A percentile compares a stretch with the other conserved stretches of the same genome.
Conservation (phyloP, 2,797 vertebrate species). For the Acanthopagrus latus region DNA sequence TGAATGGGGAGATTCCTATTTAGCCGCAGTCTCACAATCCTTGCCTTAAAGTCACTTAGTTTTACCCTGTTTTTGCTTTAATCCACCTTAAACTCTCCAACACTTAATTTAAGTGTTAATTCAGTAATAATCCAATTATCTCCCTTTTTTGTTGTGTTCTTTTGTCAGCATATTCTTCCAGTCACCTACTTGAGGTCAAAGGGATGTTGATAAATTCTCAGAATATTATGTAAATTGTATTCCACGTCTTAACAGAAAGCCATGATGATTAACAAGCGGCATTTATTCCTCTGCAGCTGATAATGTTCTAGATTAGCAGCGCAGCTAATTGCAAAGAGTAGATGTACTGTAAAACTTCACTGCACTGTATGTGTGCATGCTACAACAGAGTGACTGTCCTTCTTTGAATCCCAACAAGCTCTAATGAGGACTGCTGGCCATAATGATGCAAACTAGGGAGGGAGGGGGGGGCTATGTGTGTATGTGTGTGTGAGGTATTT, state of each 20-base stretch:
- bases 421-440: conserved; percentile 58
- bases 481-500: conserved; percentile 6
- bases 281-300: conserved; percentile 24
- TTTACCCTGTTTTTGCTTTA: conserved; percentile 23
- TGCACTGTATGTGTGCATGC: conserved; percentile 9
- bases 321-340: conserved; percentile 28
- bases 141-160: not conserved
- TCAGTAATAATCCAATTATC: conserved; percentile 7
- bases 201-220: not conserved
- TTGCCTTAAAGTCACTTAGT: conserved; percentile 9
- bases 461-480: conserved; percentile 17
- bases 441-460: conserved; percentile 49
- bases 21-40: not conserved
- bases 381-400: not conserved
- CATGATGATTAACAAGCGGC: conserved; percentile 16
- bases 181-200: conserved; percentile 4
- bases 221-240: conserved; percentile 35
- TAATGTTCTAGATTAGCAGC: conserved; percentile 10
- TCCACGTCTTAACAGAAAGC: conserved; percentile 20
- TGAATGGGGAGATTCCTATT: not conserved
- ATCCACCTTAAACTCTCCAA: conserved; percentile 11
- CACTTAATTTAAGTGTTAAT: not conserved
- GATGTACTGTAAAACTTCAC: conserved; percentile 21
- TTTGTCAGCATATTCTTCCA: conserved; percentile 16
- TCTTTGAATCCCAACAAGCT: conserved; percentile 32